Percentiles rank a stretch among this genome's conserved stretches.
phyloP scores from a whole-genome alignment of 1,140 invertebrate species.

The Procambarus virginalis region DNA sequence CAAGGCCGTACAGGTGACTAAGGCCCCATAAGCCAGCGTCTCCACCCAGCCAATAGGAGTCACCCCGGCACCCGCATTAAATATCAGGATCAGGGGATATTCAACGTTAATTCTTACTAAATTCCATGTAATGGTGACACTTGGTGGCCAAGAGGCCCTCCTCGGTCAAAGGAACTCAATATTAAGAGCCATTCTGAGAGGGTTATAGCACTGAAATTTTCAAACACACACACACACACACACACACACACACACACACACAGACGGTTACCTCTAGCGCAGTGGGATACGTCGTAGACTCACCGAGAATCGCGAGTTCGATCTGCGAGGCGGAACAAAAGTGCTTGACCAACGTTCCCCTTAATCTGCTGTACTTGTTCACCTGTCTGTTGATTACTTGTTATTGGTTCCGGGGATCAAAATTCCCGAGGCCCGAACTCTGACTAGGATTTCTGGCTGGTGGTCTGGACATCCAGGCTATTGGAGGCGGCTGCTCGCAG shows the following conservation, averaged over 20 bases:
- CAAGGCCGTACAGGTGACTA: too few relatives aligned
- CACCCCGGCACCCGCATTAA: background rate
- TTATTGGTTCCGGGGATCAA: too few relatives aligned
- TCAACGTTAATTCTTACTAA: conserved; percentile 2
- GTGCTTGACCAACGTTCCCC: too few relatives aligned
- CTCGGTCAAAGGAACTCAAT: background rate
- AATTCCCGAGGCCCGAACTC: too few relatives aligned
- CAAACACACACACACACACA: background rate
- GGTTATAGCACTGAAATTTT: background rate
- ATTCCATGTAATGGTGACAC: background rate
- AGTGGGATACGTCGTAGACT: too few relatives aligned
- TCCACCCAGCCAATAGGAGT: background rate
- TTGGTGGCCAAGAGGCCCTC: background rate
- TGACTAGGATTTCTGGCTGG: too few relatives aligned
- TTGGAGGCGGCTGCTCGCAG: too few relatives aligned
- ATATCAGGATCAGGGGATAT: background rate
- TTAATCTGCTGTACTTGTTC: too few relatives aligned
- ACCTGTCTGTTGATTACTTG: too few relatives aligned
- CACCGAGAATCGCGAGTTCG: too few relatives aligned
- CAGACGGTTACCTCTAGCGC: background rate
- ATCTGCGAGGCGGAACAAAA: too few relatives aligned
- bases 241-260: background rate
- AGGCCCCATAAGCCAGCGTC: background rate
- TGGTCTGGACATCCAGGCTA: too few relatives aligned
- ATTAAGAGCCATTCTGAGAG: background rate